Evolutionary conservation across 2,797 vertebrate genomes (phyloP).

Genomic region (Brachyrhaphis roseni): DNA sequence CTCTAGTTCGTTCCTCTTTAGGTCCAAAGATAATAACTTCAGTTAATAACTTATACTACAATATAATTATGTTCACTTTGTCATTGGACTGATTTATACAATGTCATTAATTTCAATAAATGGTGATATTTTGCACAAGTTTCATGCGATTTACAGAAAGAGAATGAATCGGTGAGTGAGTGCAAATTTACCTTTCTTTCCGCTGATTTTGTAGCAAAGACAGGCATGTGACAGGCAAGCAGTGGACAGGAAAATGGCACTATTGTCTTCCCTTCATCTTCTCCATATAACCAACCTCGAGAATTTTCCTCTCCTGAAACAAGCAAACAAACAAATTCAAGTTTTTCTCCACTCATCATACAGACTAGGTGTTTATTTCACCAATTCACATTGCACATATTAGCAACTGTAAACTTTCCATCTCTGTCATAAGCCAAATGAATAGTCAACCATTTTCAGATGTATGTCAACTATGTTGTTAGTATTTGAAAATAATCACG

Average conservation of each 20-base stretch:
- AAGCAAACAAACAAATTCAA: background rate
- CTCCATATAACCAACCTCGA: slow-evolving; percentile 91
- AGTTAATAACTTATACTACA: background rate
- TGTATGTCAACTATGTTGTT: slow-evolving; percentile 53
- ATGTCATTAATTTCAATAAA: background rate
- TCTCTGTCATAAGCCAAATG: slow-evolving; percentile 24
- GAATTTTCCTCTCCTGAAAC: slow-evolving; percentile 91
- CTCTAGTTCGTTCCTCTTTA: no score
- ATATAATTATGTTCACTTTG: background rate
- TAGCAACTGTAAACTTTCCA: slow-evolving; percentile 22
- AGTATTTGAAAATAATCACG: slow-evolving; percentile 59
- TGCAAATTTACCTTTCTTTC: slow-evolving; percentile 85
- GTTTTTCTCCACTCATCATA: background rate
- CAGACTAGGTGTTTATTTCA: slow-evolving; percentile 7
- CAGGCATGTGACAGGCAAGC: slow-evolving; percentile 86
- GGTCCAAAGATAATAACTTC: background rate
- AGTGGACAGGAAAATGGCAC: slow-evolving; percentile 89
- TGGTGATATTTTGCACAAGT: background rate
- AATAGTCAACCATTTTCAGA: slow-evolving; percentile 28
- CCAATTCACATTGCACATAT: slow-evolving; percentile 11
- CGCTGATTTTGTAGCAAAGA: slow-evolving; percentile 86
- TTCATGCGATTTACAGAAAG: background rate
- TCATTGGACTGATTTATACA: background rate
- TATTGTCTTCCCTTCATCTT: slow-evolving; percentile 88
- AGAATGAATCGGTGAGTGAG: background rate